Percentiles rank a stretch among this genome's conserved stretches.
These are phyloP conservation scores for Drosophila infuscata DNA, from an alignment of 2,888 invertebrate genomes.

Conservation along the genomic window DNA sequence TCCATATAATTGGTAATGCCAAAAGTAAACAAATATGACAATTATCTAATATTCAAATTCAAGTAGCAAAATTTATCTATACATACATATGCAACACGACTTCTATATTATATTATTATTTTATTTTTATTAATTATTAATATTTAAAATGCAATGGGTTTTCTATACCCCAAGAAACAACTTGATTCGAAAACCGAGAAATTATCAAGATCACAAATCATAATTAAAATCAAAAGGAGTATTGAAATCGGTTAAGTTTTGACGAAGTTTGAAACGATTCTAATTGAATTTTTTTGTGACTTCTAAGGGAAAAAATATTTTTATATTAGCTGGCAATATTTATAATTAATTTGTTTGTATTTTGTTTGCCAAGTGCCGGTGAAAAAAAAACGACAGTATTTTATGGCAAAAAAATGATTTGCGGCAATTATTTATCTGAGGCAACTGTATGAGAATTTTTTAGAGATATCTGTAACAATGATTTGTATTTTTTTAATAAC, in stretches of 20 bases:
- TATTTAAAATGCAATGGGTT: no score
- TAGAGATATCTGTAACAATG: constrained; percentile 13
- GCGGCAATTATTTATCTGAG: neutral
- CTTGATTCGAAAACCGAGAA: no score
- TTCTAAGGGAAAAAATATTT: neutral
- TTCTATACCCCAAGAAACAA: no score
- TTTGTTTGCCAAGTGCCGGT: constrained; percentile 17
- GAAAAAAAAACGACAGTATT: constrained; percentile 49
- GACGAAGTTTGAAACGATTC: neutral
- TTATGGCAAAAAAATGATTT: constrained; percentile 66
- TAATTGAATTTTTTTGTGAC: neutral
- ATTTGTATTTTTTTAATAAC: neutral
- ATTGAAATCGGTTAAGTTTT: neutral
- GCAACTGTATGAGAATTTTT: constrained; percentile 15
- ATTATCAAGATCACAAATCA: neutral
- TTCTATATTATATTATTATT: neutral
- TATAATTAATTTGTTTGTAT: constrained; percentile 5
- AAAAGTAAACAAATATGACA: neutral
- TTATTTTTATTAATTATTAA: no score
- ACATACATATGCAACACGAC: neutral
- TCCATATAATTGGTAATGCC: neutral
- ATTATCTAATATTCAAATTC: neutral
- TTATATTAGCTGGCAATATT: neutral
- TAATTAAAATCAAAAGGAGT: neutral
- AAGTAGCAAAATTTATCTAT: neutral